These are phyloP conservation scores for Scaptomyza parva DNA, from an alignment of 2,888 invertebrate genomes.

Conservation along the genomic window DNA sequence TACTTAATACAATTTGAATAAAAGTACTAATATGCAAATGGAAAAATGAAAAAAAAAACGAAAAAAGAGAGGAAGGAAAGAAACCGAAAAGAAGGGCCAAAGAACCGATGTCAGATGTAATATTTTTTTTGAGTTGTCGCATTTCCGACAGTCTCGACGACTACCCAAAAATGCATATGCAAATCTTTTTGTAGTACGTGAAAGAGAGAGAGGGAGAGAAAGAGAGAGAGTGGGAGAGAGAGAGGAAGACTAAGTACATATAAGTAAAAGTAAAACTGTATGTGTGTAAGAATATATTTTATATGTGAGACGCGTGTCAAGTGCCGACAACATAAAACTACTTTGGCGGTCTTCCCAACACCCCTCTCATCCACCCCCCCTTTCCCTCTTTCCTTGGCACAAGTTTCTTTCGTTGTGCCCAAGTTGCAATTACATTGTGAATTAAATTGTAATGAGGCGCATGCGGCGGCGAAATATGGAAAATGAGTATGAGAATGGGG, in stretches of 20 bases:
- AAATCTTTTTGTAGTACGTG: slow-evolving; percentile 31
- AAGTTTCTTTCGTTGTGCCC: slow-evolving; percentile 16
- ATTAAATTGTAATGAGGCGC: slow-evolving; percentile 82
- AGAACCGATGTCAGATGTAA: slow-evolving; percentile 53
- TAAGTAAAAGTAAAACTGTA: no score
- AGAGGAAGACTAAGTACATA: slow-evolving; percentile 13
- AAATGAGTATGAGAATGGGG: slow-evolving; percentile 64
- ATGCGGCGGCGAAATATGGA: slow-evolving; percentile 65
- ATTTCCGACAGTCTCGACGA: slow-evolving; percentile 60
- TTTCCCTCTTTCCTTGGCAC: not conserved
- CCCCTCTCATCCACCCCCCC: not conserved
- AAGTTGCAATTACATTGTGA: slow-evolving; percentile 80
- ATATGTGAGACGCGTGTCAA: slow-evolving; percentile 80
- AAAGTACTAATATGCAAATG: slow-evolving; percentile 66
- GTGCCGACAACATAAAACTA: slow-evolving; percentile 64
- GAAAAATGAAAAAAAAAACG: not conserved
- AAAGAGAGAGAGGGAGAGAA: slow-evolving; percentile 1
- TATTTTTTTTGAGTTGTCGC: slow-evolving; percentile 67
- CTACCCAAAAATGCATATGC: slow-evolving; percentile 74
- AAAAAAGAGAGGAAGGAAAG: slow-evolving; percentile 30
- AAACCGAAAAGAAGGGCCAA: slow-evolving; percentile 15
- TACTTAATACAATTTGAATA: slow-evolving; percentile 72
- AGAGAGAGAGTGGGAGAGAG: slow-evolving; percentile 16
- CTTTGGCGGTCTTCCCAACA: slow-evolving; percentile 21
- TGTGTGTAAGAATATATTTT: slow-evolving; percentile 28